phyloP scores from a whole-genome alignment of 2,797 vertebrate genomes.

The Schizopygopsis malacanthus region DNA sequence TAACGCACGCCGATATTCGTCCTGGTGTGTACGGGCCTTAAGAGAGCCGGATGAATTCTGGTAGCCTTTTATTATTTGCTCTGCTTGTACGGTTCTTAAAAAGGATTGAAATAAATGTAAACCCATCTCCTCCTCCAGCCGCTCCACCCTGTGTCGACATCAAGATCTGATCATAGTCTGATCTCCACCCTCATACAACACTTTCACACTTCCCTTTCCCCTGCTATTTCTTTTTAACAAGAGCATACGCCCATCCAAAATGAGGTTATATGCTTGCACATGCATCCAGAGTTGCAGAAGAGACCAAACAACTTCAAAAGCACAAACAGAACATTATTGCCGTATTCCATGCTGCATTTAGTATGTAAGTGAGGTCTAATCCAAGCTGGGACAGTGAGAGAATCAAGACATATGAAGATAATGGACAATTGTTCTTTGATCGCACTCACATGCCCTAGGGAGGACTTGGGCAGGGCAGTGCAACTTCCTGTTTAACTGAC shows the following conservation, averaged over 20 bases:
- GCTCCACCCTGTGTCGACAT: conserved; percentile 47
- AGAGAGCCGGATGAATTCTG: background rate
- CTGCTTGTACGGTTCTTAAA: background rate
- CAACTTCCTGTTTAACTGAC: conserved; percentile 48
- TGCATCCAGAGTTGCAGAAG: background rate
- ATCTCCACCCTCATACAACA: conserved; percentile 5
- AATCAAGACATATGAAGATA: conserved; percentile 13
- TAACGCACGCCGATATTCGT: too few relatives aligned
- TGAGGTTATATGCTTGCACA: conserved; percentile 23
- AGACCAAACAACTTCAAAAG: background rate
- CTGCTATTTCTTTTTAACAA: background rate
- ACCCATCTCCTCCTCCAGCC: background rate
- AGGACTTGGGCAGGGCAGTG: conserved; percentile 16
- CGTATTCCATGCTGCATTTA: background rate
- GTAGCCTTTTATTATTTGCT: background rate
- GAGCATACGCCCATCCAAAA: conserved; percentile 45
- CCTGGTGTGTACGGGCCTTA: too few relatives aligned
- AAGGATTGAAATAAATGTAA: background rate
- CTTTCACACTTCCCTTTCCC: conserved; percentile 46
- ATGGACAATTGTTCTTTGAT: conserved; percentile 23
- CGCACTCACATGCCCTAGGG: background rate
- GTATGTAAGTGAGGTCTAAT: background rate
- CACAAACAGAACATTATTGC: background rate
- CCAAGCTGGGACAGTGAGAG: background rate
- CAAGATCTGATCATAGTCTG: conserved; percentile 2